phyloP scores from a whole-genome alignment of 2,113 vertebrate genomes.

The Otolemur garnettii region DNA sequence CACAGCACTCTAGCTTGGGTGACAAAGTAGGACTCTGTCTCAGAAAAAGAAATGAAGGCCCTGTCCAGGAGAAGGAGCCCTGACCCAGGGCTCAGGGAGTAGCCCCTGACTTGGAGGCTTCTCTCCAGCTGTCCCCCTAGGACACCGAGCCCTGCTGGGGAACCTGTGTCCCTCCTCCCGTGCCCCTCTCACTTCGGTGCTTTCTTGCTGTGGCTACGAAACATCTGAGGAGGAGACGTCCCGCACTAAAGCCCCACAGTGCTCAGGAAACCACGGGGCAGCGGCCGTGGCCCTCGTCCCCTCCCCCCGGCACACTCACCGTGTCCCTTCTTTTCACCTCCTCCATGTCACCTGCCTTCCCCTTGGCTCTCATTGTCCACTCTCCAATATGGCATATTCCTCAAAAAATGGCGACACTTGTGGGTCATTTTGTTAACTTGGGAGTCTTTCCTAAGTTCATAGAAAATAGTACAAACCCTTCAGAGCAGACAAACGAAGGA shows the following conservation, averaged over 20 bases:
- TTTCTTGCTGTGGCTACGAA: not conserved
- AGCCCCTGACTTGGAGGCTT: not conserved
- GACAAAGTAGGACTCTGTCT: too few species aligned
- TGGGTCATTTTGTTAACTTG: not conserved
- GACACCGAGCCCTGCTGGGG: not conserved
- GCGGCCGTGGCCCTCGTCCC: too few species aligned
- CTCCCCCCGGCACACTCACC: fast-evolving
- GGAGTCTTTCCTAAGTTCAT: not conserved
- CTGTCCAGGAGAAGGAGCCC: too few species aligned
- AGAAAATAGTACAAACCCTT: not conserved
- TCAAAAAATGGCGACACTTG: not conserved
- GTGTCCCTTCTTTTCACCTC: not conserved
- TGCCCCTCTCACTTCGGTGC: not conserved
- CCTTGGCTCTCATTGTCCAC: not conserved
- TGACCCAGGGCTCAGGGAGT: too few species aligned
- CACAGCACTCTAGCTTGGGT: too few species aligned
- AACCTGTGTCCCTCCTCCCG: fast-evolving
- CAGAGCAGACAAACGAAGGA: not conserved
- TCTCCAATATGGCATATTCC: not conserved
- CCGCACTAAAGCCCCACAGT: not conserved
- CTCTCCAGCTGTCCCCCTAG: not conserved
- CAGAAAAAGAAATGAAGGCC: too few species aligned
- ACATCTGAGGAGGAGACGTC: fast-evolving
- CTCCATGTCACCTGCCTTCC: too few species aligned
- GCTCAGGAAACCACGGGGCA: not conserved